These are phyloP conservation scores for Hippocampus abdominalis DNA, from an alignment of 2,113 vertebrate genomes.

Conservation along the genomic window DNA sequence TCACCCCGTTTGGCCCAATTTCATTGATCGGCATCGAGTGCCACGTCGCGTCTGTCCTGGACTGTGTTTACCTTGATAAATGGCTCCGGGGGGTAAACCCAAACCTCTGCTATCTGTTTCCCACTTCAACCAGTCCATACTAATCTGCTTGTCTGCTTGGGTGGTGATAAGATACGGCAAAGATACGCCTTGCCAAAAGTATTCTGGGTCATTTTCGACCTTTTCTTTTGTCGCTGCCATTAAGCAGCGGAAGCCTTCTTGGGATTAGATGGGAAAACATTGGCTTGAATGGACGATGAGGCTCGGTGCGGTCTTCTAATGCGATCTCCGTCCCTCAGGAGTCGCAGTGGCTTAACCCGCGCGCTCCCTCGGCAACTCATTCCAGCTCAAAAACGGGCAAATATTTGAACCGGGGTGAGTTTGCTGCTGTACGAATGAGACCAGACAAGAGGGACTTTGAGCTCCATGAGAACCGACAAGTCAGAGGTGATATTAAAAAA, in stretches of 20 bases:
- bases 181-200: conserved; percentile 15
- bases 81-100: conserved; percentile 43
- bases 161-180: conserved; percentile 32
- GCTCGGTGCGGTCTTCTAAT: background rate
- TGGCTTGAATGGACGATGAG: background rate
- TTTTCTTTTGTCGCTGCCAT: conserved; percentile 17
- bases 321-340: background rate
- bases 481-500: background rate
- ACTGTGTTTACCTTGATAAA: conserved; percentile 53
- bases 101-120: conserved; percentile 30
- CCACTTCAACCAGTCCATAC: conserved; percentile 26
- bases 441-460: background rate
- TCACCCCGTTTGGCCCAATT: conserved; percentile 35
- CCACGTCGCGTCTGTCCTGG: conserved; percentile 13
- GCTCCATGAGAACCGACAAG: background rate
- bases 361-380: background rate
- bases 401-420: background rate
- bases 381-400: background rate
- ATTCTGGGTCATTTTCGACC: background rate
- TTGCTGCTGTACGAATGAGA: background rate
- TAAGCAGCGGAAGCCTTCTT: conserved; percentile 73
- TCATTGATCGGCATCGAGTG: conserved; percentile 46
- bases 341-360: conserved; percentile 1
- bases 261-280: conserved; percentile 40
- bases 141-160: conserved; percentile 25